Evolutionary conservation across 2,888 invertebrate species (phyloP).

Genomic region (Phengaris alcon): DNA sequence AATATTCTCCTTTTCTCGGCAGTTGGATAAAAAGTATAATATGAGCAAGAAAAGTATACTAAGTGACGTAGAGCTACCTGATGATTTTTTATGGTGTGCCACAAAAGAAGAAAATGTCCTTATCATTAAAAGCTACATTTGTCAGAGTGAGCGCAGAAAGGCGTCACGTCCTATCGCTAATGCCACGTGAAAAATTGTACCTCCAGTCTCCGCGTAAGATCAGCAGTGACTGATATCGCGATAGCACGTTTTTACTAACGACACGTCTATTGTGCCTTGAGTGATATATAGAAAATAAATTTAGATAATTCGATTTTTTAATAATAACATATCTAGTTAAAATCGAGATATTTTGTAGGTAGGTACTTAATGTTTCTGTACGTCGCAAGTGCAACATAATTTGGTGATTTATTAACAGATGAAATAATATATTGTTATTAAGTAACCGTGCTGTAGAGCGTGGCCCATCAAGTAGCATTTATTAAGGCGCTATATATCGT

Average conservation of each 20-base stretch:
- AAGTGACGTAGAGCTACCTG: background rate
- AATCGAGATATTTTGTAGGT: no score
- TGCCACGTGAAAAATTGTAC: constrained; percentile 23
- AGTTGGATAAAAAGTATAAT: background rate
- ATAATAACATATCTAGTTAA: no score
- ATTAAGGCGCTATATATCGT: no score
- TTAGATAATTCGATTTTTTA: no score
- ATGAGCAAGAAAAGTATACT: background rate
- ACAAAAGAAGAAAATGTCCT: constrained; percentile 8
- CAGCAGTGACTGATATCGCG: constrained; percentile 1
- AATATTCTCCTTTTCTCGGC: no score
- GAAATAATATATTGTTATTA: no score
- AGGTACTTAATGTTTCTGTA: no score
- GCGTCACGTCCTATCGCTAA: constrained; percentile 18
- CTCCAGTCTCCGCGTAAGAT: background rate
- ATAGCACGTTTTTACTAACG: constrained; percentile 1
- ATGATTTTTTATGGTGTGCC: background rate
- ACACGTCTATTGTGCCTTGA: background rate
- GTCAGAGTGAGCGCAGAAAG: background rate
- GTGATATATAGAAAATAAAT: background rate
- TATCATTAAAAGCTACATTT: constrained; percentile 23
- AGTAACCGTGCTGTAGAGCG: no score
- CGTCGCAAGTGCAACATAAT: no score
- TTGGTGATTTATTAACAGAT: no score
- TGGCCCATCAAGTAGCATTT: no score